These are phyloP conservation scores for Kradibia gibbosae DNA, from an alignment of 1,140 invertebrate genomes.

Conservation along the genomic window DNA sequence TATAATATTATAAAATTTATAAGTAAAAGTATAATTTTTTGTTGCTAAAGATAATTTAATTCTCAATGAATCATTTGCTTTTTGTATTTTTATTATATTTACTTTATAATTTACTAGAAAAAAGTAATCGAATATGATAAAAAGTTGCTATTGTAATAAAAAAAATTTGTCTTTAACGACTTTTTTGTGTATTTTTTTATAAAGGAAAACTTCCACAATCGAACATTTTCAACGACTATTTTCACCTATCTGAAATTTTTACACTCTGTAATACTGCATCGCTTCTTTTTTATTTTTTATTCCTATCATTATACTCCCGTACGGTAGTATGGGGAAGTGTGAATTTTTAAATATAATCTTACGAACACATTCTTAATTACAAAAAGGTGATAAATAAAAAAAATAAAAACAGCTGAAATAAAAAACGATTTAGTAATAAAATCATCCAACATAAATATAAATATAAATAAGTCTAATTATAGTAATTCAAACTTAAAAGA, in stretches of 20 bases:
- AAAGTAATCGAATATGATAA: too few species aligned
- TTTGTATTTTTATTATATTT: not conserved
- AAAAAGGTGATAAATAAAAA: not conserved
- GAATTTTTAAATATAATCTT: too few species aligned
- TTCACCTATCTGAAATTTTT: too few species aligned
- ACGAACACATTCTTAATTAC: not conserved
- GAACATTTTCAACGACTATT: too few species aligned
- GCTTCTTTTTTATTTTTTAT: not conserved
- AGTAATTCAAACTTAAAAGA: not conserved
- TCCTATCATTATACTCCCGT: not conserved
- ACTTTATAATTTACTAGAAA: not conserved
- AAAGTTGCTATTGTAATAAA: too few species aligned
- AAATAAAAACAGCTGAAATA: not conserved
- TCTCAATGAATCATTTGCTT: not conserved
- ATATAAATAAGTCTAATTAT: not conserved
- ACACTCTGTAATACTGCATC: slow-evolving; percentile 3
- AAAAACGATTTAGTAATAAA: not conserved
- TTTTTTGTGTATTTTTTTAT: too few species aligned
- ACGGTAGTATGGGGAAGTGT: not conserved
- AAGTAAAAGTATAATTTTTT: not conserved
- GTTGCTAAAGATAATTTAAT: too few species aligned
- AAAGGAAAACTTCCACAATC: too few species aligned
- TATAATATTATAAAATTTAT: too few species aligned
- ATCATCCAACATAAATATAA: not conserved
- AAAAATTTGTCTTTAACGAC: too few species aligned